These are phyloP conservation scores for Drosophila tripunctata DNA, from an alignment of 2,888 invertebrate species.

Conservation along the genomic window DNA sequence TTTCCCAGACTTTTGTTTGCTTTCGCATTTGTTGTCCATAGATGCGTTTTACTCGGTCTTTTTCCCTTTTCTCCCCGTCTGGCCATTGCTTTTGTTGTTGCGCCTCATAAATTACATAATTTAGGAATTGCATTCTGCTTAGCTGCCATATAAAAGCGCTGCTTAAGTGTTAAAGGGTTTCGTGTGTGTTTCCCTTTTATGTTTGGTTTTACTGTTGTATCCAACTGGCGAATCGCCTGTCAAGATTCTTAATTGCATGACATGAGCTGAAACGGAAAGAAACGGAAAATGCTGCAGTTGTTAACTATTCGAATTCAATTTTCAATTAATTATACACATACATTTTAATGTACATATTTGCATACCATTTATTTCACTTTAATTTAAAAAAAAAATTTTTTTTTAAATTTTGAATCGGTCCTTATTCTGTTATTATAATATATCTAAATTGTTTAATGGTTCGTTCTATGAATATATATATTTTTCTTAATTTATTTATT, in stretches of 20 bases:
- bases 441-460: too few relatives aligned
- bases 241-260: conserved; percentile 46
- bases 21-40: conserved; percentile 52
- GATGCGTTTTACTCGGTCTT: conserved; percentile 43
- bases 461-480: too few relatives aligned
- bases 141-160: conserved; percentile 27
- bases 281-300: neutral
- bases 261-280: neutral
- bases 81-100: conserved; percentile 41
- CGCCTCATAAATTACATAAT: conserved; percentile 79
- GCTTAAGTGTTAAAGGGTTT: conserved; percentile 64
- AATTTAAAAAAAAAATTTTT: too few relatives aligned
- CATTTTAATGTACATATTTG: too few relatives aligned
- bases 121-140: conserved; percentile 49
- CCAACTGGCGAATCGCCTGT: conserved; percentile 46
- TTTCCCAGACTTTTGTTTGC: conserved; percentile 56
- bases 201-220: conserved; percentile 69
- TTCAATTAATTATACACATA: too few relatives aligned
- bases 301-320: neutral
- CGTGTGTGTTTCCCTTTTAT: conserved; percentile 55
- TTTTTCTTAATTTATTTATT: too few relatives aligned
- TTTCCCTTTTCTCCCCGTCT: conserved; percentile 1
- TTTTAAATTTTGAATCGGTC: too few relatives aligned
- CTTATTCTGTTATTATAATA: too few relatives aligned
- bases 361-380: too few relatives aligned